Evolutionary conservation across 2,888 invertebrate species (phyloP).

Genomic region (Pilophorus perplexus): DNA sequence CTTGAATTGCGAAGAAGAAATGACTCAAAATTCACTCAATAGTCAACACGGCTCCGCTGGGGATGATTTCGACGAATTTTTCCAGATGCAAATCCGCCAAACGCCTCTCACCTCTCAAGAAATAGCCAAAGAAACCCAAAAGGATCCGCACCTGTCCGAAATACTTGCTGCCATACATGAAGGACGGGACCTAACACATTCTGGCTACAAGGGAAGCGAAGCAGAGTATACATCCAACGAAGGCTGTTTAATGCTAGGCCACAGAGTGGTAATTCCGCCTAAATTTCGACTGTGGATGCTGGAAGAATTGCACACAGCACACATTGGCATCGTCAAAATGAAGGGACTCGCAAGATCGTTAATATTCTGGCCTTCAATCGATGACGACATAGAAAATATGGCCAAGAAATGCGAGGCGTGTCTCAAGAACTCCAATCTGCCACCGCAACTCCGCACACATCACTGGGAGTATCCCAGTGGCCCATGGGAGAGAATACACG

Average conservation of each 20-base stretch:
- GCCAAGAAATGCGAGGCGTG: slow-evolving; percentile 7
- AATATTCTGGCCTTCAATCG: slow-evolving; percentile 37
- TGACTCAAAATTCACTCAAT: background rate
- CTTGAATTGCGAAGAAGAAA: slow-evolving; percentile 8
- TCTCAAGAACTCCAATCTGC: background rate
- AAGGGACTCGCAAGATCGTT: slow-evolving; percentile 25
- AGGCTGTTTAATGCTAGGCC: slow-evolving; percentile 25
- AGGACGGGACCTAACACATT: background rate
- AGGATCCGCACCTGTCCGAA: slow-evolving; percentile 16
- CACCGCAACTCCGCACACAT: background rate
- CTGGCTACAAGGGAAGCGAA: slow-evolving; percentile 13
- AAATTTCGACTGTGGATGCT: slow-evolving; percentile 14
- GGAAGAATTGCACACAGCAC: slow-evolving; percentile 30
- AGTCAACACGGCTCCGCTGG: background rate
- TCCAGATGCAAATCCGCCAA: slow-evolving; percentile 4
- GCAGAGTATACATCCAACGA: slow-evolving; percentile 1
- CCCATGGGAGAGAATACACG: background rate
- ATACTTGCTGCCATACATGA: slow-evolving; percentile 15
- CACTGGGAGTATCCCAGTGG: background rate
- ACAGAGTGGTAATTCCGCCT: slow-evolving; percentile 13
- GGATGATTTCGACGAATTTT: too few species aligned
- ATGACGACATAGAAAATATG: slow-evolving; percentile 4
- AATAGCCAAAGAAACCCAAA: slow-evolving; percentile 18
- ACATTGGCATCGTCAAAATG: slow-evolving; percentile 33
- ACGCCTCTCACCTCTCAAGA: slow-evolving; percentile 20